Evolutionary conservation across 92 coral and sea anemone genomes (phyloP).

Genomic region (Porites divaricata): DNA sequence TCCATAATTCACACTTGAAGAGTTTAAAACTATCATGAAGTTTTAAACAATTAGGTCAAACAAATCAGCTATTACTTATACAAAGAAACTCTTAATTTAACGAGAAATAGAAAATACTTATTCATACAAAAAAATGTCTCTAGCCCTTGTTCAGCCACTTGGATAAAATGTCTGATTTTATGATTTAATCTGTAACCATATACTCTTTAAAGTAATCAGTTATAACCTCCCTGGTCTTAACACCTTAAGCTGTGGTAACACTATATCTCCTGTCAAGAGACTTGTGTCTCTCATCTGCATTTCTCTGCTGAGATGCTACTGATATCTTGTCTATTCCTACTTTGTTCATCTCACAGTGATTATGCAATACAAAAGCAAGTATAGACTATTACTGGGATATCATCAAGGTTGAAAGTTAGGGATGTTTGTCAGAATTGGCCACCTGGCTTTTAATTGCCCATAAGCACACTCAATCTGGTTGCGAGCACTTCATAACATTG

Average conservation of each 20-base stretch:
- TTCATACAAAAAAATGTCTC: slow-evolving; percentile 18
- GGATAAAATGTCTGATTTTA: slow-evolving; percentile 14
- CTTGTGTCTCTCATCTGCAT: slow-evolving; percentile 20
- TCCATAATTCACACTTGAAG: too few species aligned
- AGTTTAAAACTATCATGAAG: too few species aligned
- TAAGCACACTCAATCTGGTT: slow-evolving; percentile 38
- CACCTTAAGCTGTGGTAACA: slow-evolving; percentile 20
- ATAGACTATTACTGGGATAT: slow-evolving; percentile 22
- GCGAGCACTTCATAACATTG: slow-evolving; percentile 50
- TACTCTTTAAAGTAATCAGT: slow-evolving; percentile 33
- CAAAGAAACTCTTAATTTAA: too few species aligned
- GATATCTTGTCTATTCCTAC: slow-evolving; percentile 20
- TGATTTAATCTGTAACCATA: slow-evolving; percentile 10
- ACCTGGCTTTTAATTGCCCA: slow-evolving; percentile 36
- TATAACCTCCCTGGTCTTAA: slow-evolving; percentile 21
- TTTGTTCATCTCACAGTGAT: slow-evolving; percentile 40
- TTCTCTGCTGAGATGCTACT: neutral
- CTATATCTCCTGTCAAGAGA: slow-evolving; percentile 6
- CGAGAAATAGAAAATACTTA: too few species aligned
- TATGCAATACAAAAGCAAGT: slow-evolving; percentile 52
- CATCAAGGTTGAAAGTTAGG: neutral
- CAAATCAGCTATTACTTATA: too few species aligned
- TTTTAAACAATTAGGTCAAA: too few species aligned
- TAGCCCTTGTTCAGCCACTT: slow-evolving; percentile 12
- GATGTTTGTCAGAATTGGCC: neutral